Base-by-base conservation (phyloP, 2,888 invertebrate species). In the Lumbricus terrestris region DNA sequence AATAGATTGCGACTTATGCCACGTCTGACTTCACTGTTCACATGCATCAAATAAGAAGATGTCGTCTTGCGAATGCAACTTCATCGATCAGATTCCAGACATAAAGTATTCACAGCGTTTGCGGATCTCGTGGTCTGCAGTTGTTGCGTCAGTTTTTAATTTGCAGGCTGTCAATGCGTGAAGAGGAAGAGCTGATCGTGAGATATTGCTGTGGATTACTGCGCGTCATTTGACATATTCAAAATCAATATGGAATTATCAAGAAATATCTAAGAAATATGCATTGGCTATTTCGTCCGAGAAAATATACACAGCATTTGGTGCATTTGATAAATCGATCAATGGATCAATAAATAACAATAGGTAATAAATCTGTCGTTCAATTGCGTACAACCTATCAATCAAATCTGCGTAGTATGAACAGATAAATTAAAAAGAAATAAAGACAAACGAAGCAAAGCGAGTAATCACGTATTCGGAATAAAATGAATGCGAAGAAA, bases 231-330 rank as follows among this genome's bases (percentile, higher is more conserved):
- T 69, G 29, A n/a, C 29, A 69, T 69, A 11, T n/a, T 29, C 69
- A 69, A 69, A n/a, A n/a, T 69, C 69, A 69, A 69, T n/a, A 69
- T 69, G 69, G 69, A 69, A n/a, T n/a, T n/a, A n/a, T n/a, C n/a
- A 8, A n/a, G 69, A n/a, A n/a, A n/a, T 29, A n/a, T 20, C 47
- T 69, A n/a, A 6, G n/a, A 3, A 69, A 69, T n/a, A 29, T n/a
- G n/a, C n/a, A 1, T 8, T n/a, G 29, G n/a, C n/a, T 8, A 29
- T 69, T 69, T 29, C 69, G 8, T 69, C 8, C 69, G n/a, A 29
- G 13, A 69, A 29, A n/a, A n/a, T 11, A 47, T 23, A 23, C 47
- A 23, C 8, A 23, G 47, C 23, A 20, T 20, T 23, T n/a, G 23
- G 8, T 23, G 47, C 47, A 23, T 47, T 1, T n/a, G n/a, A n/a